Conservation (phyloP, 2,797 vertebrate genomes). For the Menidia menidia region DNA sequence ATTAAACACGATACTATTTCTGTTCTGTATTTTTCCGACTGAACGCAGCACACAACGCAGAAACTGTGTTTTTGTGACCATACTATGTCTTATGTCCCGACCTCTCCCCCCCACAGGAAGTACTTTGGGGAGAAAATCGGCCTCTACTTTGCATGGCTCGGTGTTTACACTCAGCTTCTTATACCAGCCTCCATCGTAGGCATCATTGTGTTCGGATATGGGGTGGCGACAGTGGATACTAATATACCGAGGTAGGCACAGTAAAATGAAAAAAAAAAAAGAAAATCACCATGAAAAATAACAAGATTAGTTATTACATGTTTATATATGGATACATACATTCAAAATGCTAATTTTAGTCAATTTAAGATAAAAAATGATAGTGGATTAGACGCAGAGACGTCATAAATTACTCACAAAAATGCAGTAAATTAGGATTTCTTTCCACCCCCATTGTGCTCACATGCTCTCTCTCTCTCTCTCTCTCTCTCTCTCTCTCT, state of each 20-base stretch:
- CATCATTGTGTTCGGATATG: conserved; percentile 95
- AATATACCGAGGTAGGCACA: conserved; percentile 91
- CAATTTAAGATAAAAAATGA: background rate
- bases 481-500: conserved; percentile 24
- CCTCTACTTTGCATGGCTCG: conserved; percentile 98
- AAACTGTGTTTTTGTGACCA: conserved; percentile 9
- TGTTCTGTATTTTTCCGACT: conserved; percentile 1
- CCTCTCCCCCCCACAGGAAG: conserved; percentile 83
- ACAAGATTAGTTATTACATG: background rate
- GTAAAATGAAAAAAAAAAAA: no score
- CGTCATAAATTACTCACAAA: background rate
- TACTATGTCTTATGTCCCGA: background rate
- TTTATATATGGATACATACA: background rate
- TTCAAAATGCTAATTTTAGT: background rate
- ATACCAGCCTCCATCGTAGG: conserved; percentile 94
- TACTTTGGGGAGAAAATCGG: conserved; percentile 99
- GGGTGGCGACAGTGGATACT: conserved; percentile 91
- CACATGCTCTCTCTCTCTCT: conserved; percentile 25
- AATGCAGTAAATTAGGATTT: conserved; percentile 25
- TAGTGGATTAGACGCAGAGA: background rate
- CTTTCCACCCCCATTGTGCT: conserved; percentile 7
- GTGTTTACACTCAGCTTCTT: conserved; percentile 95
- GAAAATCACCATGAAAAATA: background rate
- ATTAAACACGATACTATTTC: conserved; percentile 17
- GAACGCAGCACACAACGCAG: conserved; percentile 3